A percentile compares a stretch with the other conserved stretches of the same genome.
Conservation (phyloP, 1,140 invertebrate species). For the Diplogasteroides magnus region DNA sequence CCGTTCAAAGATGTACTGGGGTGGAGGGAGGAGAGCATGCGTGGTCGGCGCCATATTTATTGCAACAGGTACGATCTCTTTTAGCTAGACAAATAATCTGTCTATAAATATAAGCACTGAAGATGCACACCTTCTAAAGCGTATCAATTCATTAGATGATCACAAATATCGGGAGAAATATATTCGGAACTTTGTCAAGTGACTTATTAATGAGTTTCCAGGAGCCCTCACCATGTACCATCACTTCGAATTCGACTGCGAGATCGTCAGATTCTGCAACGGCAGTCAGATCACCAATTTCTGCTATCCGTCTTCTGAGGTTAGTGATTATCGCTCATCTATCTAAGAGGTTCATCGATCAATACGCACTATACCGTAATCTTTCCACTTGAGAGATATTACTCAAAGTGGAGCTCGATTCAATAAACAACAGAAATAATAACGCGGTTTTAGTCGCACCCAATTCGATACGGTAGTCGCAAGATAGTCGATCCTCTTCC, state of each 20-base stretch:
- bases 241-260: constrained; percentile 54
- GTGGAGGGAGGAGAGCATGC: constrained; percentile 27
- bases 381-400: too few species aligned
- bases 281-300: constrained; percentile 46
- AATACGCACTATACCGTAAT: too few species aligned
- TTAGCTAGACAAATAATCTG: too few species aligned
- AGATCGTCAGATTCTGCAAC: constrained; percentile 48
- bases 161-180: too few species aligned
- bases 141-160: too few species aligned
- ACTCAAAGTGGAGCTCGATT: too few species aligned
- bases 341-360: too few species aligned
- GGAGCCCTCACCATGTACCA: constrained; percentile 51
- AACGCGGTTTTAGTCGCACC: constrained; percentile 3
- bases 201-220: too few species aligned
- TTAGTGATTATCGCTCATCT: neutral
- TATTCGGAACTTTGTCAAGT: too few species aligned
- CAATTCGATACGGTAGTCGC: constrained; percentile 1
- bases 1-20: constrained; percentile 52
- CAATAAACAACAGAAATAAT: constrained; percentile 14
- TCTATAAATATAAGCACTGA: too few species aligned
- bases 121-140: too few species aligned
- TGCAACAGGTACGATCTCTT: constrained; percentile 43
- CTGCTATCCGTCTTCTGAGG: constrained; percentile 41
- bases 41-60: constrained; percentile 41
- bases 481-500: constrained; percentile 16